These are phyloP conservation scores for Drosophila triauraria DNA, from an alignment of 1,140 invertebrate genomes.

Conservation along the genomic window DNA sequence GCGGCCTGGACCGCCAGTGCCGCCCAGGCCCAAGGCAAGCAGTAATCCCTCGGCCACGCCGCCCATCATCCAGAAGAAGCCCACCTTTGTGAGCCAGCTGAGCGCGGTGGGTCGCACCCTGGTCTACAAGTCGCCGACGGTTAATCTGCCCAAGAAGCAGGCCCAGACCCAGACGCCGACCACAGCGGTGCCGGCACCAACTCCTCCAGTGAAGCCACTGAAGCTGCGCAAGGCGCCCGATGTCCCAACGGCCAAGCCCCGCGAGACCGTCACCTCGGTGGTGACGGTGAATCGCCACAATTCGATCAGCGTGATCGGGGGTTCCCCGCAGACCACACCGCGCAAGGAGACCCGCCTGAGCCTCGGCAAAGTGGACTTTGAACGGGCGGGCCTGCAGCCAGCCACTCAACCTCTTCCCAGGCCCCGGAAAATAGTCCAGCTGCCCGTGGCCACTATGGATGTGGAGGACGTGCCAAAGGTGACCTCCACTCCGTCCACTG, in stretches of 20 bases:
- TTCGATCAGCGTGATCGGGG: conserved; percentile 66
- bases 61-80: conserved; percentile 77
- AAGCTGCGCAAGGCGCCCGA: conserved; percentile 80
- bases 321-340: conserved; percentile 31
- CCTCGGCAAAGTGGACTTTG: conserved; percentile 76
- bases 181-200: conserved; percentile 58
- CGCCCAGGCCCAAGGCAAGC: conserved; percentile 75
- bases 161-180: conserved; percentile 75
- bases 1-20: conserved; percentile 80
- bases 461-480: conserved; percentile 62
- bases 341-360: conserved; percentile 77
- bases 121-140: conserved; percentile 81
- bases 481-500: conserved; percentile 43
- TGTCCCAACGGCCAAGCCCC: conserved; percentile 77
- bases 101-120: conserved; percentile 80
- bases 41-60: conserved; percentile 32
- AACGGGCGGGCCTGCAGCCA: conserved; percentile 69
- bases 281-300: conserved; percentile 76
- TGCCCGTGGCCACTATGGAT: conserved; percentile 78
- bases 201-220: conserved; percentile 57
- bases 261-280: conserved; percentile 48
- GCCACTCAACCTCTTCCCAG: conserved; percentile 70
- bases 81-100: conserved; percentile 74
- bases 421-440: conserved; percentile 76
- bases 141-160: conserved; percentile 80